These are phyloP conservation scores for Harpalus rufipes DNA, from an alignment of 2,888 invertebrate genomes.

Conservation along the genomic window DNA sequence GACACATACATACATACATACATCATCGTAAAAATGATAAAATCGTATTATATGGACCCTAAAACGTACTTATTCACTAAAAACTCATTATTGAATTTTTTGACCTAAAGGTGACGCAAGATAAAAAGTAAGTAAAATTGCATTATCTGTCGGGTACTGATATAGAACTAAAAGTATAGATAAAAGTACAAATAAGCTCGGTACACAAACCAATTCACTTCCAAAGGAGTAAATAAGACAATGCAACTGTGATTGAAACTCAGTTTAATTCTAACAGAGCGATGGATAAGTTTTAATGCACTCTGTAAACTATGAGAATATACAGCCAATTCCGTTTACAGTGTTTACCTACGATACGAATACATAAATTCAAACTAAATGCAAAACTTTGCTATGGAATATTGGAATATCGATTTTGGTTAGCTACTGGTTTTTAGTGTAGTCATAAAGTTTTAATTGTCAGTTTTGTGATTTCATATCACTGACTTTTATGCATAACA, in stretches of 20 bases:
- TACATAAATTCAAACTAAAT: slow-evolving; percentile 41
- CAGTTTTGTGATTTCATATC: slow-evolving; percentile 51
- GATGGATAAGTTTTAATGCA: slow-evolving; percentile 39
- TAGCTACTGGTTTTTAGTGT: slow-evolving; percentile 30
- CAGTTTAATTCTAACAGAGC: slow-evolving; percentile 18
- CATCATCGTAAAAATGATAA: too few relatives aligned
- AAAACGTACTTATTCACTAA: too few relatives aligned
- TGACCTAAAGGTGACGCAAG: too few relatives aligned
- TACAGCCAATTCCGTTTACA: slow-evolving; percentile 47
- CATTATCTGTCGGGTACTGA: too few relatives aligned
- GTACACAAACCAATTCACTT: neutral
- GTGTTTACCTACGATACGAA: slow-evolving; percentile 36
- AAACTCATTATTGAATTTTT: too few relatives aligned
- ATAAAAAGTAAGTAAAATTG: too few relatives aligned
- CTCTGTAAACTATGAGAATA: slow-evolving; percentile 29
- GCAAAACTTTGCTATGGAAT: slow-evolving; percentile 46
- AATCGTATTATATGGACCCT: too few relatives aligned
- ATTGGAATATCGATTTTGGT: slow-evolving; percentile 46
- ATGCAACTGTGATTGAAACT: slow-evolving; percentile 39
- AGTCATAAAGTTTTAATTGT: slow-evolving; percentile 50
- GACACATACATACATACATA: too few relatives aligned
- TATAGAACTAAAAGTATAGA: too few relatives aligned
- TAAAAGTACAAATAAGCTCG: neutral
- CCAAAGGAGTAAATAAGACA: slow-evolving; percentile 1
- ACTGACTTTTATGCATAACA: slow-evolving; percentile 24